Evolutionary conservation across 2,113 vertebrate genomes (phyloP), one percentile per base, ranked within the genome.

Genomic region (Nyctibius bracteatus): DNA sequence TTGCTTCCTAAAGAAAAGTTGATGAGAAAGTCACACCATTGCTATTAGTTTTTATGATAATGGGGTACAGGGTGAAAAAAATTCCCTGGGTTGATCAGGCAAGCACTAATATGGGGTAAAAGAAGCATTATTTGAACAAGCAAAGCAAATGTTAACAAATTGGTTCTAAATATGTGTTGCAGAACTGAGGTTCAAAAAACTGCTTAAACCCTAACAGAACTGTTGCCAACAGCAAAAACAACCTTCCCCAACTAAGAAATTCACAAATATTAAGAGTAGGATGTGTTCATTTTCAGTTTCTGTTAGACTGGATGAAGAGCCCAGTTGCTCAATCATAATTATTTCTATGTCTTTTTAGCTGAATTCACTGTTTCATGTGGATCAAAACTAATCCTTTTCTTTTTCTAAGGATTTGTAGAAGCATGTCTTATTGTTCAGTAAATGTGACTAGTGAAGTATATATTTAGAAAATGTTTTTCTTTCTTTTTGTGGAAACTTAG

Each of bases 281-380:
- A 86, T 86, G 28, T 81, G 72, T 84, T 93, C 30, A 78, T 81
- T 95, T 94, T 78, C 86, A 74, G 80, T 81, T 95, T 86, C 73
- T 70, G 51, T 83, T 86, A 70, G 37, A 62, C 14, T 81, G 33
- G 31, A 86, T 82, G 63, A 94, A 86, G 37, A 81, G 24, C 24
- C 43, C 28, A 70, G 5, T 35, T 81, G 30, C 63, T 81, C 46
- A 78, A 92, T 18, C n/a, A 55, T 24, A 63, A 44, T 68, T 0
- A 77, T 67, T 78, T 93, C 13, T 57, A 52, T 4, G 25, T 33
- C 46, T 88, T 94, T 92, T 81, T 54, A 94, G 51, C 19, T 71
- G 39, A 88, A 84, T 74, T 86, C 54, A 65, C 35, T 73, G 31
- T 57, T 88, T 58, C 11, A 84, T 10, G 6, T 58, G 43, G 35